Conservation (phyloP, 2,888 invertebrate species). For the Scaptomyza reducta region DNA sequence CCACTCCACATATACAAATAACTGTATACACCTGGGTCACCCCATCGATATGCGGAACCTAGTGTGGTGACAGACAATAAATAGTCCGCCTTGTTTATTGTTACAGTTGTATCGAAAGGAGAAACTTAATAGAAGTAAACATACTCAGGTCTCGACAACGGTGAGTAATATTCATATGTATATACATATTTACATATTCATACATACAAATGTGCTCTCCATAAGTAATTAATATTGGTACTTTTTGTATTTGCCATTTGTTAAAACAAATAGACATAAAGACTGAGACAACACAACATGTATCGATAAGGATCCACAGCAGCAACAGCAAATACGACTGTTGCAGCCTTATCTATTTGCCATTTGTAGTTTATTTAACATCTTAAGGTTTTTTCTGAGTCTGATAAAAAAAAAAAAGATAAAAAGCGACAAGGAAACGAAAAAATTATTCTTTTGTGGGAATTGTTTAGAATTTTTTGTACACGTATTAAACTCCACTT, state of each 20-base stretch:
- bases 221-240: conserved; percentile 55
- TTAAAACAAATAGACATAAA: conserved; percentile 30
- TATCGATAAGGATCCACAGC: conserved; percentile 37
- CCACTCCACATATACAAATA: not conserved
- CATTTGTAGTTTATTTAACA: conserved; percentile 11
- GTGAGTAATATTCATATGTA: conserved; percentile 58
- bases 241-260: conserved; percentile 22
- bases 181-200: no score
- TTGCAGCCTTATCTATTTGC: conserved; percentile 30
- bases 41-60: not conserved
- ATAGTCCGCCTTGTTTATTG: conserved; percentile 50
- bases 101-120: conserved; percentile 27
- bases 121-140: conserved; percentile 22
- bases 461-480: not conserved
- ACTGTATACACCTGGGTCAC: conserved; percentile 6
- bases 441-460: not conserved
- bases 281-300: conserved; percentile 3
- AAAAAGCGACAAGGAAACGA: conserved; percentile 1
- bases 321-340: conserved; percentile 22
- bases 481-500: not conserved
- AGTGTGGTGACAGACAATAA: conserved; percentile 54
- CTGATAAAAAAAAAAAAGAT: conserved; percentile 12
- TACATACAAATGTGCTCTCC: not conserved
- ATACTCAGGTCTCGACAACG: conserved; percentile 24
- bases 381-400: not conserved